Evolutionary conservation across 2,797 vertebrate species (phyloP).

Genomic region (Enteromius fasciolatus): DNA sequence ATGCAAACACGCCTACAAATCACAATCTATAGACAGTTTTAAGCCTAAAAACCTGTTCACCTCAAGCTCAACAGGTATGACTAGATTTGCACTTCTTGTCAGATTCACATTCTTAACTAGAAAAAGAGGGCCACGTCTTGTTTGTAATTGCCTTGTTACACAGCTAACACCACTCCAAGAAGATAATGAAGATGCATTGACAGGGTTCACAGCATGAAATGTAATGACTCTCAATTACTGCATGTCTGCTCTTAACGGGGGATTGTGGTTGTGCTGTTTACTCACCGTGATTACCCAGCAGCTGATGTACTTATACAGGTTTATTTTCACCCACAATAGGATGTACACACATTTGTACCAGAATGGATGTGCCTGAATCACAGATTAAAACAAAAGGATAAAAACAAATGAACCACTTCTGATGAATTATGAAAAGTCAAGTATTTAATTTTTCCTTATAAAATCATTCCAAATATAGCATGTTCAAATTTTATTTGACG

Average conservation of each 20-base stretch:
- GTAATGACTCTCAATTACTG: slow-evolving; percentile 15
- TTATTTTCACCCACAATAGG: slow-evolving; percentile 91
- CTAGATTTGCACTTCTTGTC: neutral
- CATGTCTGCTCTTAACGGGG: neutral
- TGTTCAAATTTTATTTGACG: neutral
- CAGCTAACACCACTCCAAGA: slow-evolving; percentile 17
- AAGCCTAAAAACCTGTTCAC: slow-evolving; percentile 10
- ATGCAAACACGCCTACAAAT: slow-evolving; percentile 1
- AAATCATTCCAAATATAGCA: neutral
- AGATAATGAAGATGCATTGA: neutral
- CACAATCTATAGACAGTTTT: neutral
- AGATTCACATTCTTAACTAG: neutral
- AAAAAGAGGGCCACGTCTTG: slow-evolving; percentile 10
- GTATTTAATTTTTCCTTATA: neutral
- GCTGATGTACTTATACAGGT: slow-evolving; percentile 95
- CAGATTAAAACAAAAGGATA: neutral
- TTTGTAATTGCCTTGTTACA: slow-evolving; percentile 13
- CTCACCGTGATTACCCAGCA: slow-evolving; percentile 98
- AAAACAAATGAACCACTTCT: neutral
- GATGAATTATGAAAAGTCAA: neutral
- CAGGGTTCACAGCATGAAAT: slow-evolving; percentile 14
- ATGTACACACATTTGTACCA: slow-evolving; percentile 96
- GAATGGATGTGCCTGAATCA: slow-evolving; percentile 84
- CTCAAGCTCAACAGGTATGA: slow-evolving; percentile 3
- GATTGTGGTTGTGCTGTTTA: slow-evolving; percentile 45